A percentile compares a stretch with the other conserved stretches of the same genome.
Evolutionary conservation across 2,113 vertebrate genomes (phyloP).

Genomic region (Pristiophorus japonicus): DNA sequence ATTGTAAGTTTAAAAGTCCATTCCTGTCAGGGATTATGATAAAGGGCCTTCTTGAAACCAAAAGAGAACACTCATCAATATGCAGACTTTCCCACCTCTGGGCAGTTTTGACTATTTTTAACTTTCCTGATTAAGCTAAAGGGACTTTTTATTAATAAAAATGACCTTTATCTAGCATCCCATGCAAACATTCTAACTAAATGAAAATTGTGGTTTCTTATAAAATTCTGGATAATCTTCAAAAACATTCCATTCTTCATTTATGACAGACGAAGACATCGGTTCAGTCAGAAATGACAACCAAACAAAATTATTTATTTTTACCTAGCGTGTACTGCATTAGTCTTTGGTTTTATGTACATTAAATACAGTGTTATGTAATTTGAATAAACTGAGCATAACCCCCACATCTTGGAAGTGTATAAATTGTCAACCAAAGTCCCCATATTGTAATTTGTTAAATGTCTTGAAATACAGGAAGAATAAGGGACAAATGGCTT

Average conservation of each 20-base stretch:
- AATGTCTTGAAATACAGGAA: background rate
- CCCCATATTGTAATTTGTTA: background rate
- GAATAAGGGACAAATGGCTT: background rate
- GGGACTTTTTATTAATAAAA: background rate
- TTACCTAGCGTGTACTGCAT: background rate
- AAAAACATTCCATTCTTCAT: background rate
- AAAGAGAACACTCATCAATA: background rate
- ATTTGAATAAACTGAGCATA: background rate
- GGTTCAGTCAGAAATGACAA: background rate
- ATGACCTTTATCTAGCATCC: background rate
- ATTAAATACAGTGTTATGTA: background rate
- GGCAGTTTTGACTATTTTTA: background rate
- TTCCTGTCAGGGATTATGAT: background rate
- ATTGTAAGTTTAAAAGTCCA: background rate
- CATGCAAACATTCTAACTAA: background rate
- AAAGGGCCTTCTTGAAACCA: background rate
- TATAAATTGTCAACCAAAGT: background rate
- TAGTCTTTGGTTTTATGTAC: background rate
- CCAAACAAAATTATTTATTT: background rate
- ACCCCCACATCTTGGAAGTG: background rate
- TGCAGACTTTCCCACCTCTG: background rate
- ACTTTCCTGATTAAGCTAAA: background rate
- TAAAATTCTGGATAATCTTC: background rate
- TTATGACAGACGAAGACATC: background rate
- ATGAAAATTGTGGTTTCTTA: background rate